Percentiles rank a stretch among this genome's conserved stretches.
phyloP scores from a whole-genome alignment of 2,888 invertebrate genomes.

The Cosmorhoe ocellata region DNA sequence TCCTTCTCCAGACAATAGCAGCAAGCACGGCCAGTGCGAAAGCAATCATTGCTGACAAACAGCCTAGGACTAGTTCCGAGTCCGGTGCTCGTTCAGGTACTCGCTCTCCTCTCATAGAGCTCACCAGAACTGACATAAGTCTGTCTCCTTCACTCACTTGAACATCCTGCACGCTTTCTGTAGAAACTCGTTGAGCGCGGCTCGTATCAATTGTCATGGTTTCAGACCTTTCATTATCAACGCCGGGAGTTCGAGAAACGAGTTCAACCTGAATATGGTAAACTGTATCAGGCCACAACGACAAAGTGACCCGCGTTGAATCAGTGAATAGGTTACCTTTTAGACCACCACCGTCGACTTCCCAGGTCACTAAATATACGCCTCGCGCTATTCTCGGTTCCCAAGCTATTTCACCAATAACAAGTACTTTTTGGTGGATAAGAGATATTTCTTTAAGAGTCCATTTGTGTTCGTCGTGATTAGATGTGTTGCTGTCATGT shows the following conservation, averaged over 20 bases:
- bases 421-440: constrained; percentile 87
- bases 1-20: constrained; percentile 81
- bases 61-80: constrained; percentile 83
- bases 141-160: constrained; percentile 82
- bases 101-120: constrained; percentile 84
- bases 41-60: constrained; percentile 80
- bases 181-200: constrained; percentile 84
- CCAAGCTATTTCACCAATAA: constrained; percentile 89
- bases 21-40: constrained; percentile 77
- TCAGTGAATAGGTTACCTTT: constrained; percentile 92
- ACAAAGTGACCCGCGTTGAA: constrained; percentile 89
- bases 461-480: constrained; percentile 81
- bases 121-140: constrained; percentile 84
- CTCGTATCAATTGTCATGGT: constrained; percentile 86
- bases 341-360: constrained; percentile 90
- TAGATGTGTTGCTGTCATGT: constrained; percentile 77
- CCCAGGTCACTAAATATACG: constrained; percentile 92
- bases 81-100: constrained; percentile 77
- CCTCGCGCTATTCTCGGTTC: constrained; percentile 85
- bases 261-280: constrained; percentile 91
- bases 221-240: constrained; percentile 84
- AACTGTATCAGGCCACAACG: constrained; percentile 90
- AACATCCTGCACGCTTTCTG: constrained; percentile 84
- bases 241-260: constrained; percentile 83
- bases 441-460: constrained; percentile 85